Evolutionary conservation across 2,113 vertebrate species (phyloP), one percentile per base, ranked within the genome.

Genomic region (Mormoops blainvillei): DNA sequence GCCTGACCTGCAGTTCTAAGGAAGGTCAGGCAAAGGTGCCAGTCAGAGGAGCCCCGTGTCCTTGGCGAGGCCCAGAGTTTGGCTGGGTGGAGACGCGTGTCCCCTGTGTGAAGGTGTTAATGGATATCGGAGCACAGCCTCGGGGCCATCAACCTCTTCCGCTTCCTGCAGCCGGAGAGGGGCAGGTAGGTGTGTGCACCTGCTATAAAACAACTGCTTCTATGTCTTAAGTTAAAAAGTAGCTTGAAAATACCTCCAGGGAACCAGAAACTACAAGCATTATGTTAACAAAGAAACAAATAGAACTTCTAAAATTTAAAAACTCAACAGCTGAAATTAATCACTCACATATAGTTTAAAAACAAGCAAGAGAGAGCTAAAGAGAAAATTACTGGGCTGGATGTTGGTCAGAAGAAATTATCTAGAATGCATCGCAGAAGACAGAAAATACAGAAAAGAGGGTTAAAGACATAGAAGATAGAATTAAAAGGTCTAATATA

Each of bases 191-290:
- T 1, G 3, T 41, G 33, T 22, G 50, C 28, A 15, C 24, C 41
- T 4, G 4, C 22, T 16, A 1, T 18, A 43, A 43, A 65, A 26
- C 43, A 31, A 36, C 19, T 16, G 14, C 56, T 28, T 65, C 28
- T 36, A 63, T 38, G 7, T n/a, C 33, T 56, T 65, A 50, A 83
- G 20, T 41, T 28, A 93, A 89, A 93, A 31, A 36, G 15, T 26
- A 63, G 45, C 70, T 84, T 78, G 82, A 91, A 85, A 86, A 61
- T 61, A 58, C 36, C 41, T 94, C 58, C 48, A 28, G 65, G 92
- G 26, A 84, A 74, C 61, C 56, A 45, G 22, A 56, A 88, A 43
- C 70, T 31, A 45, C 45, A 56, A 84, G 83, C 6, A 15, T 20
- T 13, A 36, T 26, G 4, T 70, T 26, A 73, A 88, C 15, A 43